Evolutionary conservation across 2,888 invertebrate species (phyloP).

Genomic region (Mesorhabditis spiculigera): DNA sequence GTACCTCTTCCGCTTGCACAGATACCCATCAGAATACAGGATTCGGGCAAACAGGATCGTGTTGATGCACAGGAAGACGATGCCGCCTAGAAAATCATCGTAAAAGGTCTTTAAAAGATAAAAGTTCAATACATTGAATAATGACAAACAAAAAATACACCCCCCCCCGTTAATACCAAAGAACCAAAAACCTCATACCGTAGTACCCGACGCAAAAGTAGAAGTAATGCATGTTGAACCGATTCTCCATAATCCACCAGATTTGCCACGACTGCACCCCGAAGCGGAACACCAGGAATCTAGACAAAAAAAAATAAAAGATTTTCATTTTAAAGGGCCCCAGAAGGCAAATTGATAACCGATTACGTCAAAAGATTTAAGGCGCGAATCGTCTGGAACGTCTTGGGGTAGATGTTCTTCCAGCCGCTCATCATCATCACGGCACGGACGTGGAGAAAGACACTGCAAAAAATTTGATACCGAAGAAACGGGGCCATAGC

Average conservation of each 20-base stretch:
- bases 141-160: too few species aligned
- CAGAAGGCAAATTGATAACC: too few species aligned
- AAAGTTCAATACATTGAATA: too few species aligned
- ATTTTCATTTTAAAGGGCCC: too few species aligned
- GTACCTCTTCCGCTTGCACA: background rate
- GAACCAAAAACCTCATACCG: background rate
- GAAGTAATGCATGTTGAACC: background rate
- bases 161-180: background rate
- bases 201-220: background rate
- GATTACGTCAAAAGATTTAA: too few species aligned
- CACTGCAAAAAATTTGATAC: too few species aligned
- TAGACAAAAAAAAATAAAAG: background rate
- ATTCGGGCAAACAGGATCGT: background rate
- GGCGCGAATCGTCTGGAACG: too few species aligned
- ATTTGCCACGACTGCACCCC: slow-evolving; percentile 10
- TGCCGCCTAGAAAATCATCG: background rate
- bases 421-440: too few species aligned
- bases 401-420: too few species aligned
- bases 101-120: background rate
- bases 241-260: background rate
- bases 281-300: slow-evolving; percentile 9
- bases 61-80: background rate
- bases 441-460: too few species aligned
- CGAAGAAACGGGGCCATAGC: too few species aligned
- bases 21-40: background rate